These are phyloP conservation scores for Melipona quadrifasciata DNA, from an alignment of 1,140 invertebrate genomes.

Conservation along the genomic window DNA sequence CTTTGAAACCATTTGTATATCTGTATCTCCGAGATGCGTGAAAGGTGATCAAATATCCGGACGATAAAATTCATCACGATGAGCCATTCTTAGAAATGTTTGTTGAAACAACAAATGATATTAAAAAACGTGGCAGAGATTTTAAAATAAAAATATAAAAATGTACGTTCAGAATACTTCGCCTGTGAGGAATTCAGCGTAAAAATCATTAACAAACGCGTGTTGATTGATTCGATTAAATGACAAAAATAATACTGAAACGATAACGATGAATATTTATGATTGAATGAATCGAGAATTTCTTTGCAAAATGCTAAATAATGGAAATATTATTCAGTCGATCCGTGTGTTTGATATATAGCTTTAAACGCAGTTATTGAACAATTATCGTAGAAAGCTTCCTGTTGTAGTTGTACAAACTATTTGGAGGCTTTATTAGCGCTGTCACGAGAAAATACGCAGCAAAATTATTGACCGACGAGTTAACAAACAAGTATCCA, in stretches of 20 bases:
- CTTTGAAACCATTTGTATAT: not conserved
- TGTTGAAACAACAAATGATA: too few species aligned
- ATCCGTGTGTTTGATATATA: too few species aligned
- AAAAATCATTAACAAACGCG: too few species aligned
- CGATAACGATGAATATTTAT: slow-evolving; percentile 60
- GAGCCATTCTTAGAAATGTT: not conserved
- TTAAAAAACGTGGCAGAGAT: not conserved
- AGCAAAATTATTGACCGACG: too few species aligned
- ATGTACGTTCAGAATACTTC: not conserved
- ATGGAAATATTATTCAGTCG: too few species aligned
- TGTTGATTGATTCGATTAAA: slow-evolving; percentile 30
- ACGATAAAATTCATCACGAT: not conserved
- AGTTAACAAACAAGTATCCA: too few species aligned
- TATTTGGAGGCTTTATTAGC: too few species aligned
- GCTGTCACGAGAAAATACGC: too few species aligned
- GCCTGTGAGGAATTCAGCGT: too few species aligned
- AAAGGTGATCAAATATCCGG: not conserved
- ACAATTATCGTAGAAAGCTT: too few species aligned
- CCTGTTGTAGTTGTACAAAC: too few species aligned
- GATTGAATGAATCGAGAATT: slow-evolving; percentile 56
- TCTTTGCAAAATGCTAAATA: not conserved
- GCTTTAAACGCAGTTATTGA: too few species aligned
- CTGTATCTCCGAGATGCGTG: not conserved
- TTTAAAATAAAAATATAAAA: not conserved
- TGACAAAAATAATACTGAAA: slow-evolving; percentile 21